These are phyloP conservation scores for Probosciger aterrimus DNA, from an alignment of 2,113 vertebrate species.

Conservation along the genomic window DNA sequence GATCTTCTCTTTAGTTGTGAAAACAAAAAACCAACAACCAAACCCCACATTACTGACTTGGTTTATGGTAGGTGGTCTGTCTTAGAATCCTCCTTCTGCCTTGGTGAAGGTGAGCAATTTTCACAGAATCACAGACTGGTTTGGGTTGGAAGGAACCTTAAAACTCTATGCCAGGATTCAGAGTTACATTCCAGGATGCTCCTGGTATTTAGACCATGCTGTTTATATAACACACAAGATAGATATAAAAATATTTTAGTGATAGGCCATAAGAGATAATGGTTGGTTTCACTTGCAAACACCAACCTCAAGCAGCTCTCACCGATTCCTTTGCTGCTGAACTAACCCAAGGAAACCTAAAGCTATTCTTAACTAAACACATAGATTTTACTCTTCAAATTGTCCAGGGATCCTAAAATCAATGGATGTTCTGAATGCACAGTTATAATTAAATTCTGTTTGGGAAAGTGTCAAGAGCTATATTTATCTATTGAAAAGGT, in stretches of 20 bases:
- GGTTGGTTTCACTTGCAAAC: not conserved
- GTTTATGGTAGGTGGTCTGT: not conserved
- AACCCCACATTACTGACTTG: not conserved
- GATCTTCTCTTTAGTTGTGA: not conserved
- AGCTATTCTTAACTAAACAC: not conserved
- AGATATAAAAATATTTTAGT: not conserved
- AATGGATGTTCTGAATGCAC: not conserved
- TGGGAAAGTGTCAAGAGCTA: not conserved
- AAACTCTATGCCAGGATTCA: not conserved
- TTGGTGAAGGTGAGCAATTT: not conserved
- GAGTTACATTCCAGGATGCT: not conserved
- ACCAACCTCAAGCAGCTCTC: not conserved
- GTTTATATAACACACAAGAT: not conserved
- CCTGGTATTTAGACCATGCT: not conserved
- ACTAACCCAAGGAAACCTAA: not conserved
- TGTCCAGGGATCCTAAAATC: not conserved
- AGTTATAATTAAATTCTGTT: not conserved
- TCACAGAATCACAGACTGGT: not conserved
- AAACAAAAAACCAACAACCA: not conserved
- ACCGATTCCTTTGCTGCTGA: not conserved
- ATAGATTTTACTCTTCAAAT: not conserved
- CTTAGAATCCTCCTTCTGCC: not conserved
- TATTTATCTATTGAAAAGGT: not conserved
- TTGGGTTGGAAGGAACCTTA: not conserved
- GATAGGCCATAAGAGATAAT: not conserved